Evolutionary conservation across 2,888 invertebrate species (phyloP).

Genomic region (Reticulitermes lucifugus): DNA sequence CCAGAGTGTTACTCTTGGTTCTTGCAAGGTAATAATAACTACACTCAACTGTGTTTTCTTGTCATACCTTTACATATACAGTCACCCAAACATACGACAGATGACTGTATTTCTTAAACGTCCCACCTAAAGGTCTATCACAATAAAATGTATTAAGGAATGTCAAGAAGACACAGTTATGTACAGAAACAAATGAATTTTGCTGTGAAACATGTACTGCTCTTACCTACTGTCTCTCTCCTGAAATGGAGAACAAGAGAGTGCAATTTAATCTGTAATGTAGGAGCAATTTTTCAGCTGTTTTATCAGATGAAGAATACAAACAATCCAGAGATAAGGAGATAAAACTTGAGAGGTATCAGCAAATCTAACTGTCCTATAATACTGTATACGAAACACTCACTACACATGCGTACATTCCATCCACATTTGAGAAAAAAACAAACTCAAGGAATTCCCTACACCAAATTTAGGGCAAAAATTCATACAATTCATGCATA

Average conservation of each 20-base stretch:
- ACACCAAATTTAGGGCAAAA: too few species aligned
- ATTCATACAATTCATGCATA: too few species aligned
- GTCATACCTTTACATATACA: not conserved
- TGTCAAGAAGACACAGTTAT: slow-evolving; percentile 13
- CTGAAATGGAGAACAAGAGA: not conserved
- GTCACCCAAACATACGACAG: too few species aligned
- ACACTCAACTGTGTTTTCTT: not conserved
- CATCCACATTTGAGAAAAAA: too few species aligned
- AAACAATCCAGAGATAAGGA: slow-evolving; percentile 13
- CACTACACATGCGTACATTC: too few species aligned
- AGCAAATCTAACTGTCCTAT: not conserved
- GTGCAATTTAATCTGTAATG: not conserved
- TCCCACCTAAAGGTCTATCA: too few species aligned
- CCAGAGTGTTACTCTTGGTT: slow-evolving; percentile 34
- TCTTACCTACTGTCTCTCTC: not conserved
- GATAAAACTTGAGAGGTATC: not conserved
- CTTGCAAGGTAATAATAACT: slow-evolving; percentile 14
- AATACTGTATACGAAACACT: not conserved
- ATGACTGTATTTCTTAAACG: too few species aligned
- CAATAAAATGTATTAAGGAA: not conserved
- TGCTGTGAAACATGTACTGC: slow-evolving; percentile 25
- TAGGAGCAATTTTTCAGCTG: not conserved
- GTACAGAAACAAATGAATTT: not conserved
- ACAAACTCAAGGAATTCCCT: too few species aligned
- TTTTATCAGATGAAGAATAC: slow-evolving; percentile 21